Conservation (phyloP, 1,140 invertebrate species). For the Pygmarrhopalites habei region DNA sequence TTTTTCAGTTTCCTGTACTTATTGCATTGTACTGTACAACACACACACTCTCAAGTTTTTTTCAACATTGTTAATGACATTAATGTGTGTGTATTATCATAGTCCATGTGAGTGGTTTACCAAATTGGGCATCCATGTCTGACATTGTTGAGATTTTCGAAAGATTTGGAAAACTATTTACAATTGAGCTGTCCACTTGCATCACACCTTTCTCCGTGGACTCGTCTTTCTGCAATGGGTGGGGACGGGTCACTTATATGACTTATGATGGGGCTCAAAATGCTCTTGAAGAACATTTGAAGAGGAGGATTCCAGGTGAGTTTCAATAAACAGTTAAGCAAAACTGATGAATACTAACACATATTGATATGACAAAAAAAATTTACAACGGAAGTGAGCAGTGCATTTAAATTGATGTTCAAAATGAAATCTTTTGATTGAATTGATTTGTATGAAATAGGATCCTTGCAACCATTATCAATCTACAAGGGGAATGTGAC, state of each 20-base stretch:
- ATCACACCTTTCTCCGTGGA: neutral
- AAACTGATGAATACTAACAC: too few relatives aligned
- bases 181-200: conserved; percentile 28
- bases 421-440: too few relatives aligned
- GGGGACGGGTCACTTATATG: conserved; percentile 29
- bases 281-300: conserved; percentile 25
- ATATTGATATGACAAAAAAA: too few relatives aligned
- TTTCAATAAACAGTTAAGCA: conserved; percentile 1
- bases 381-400: too few relatives aligned
- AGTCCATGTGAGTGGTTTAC: conserved; percentile 33
- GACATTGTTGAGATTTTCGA: conserved; percentile 28
- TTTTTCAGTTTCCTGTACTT: too few relatives aligned
- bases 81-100: too few relatives aligned
- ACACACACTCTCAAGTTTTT: too few relatives aligned
- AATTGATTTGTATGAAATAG: too few relatives aligned
- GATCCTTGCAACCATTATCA: conserved; percentile 23
- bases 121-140: conserved; percentile 31
- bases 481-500: conserved; percentile 36
- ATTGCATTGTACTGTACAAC: too few relatives aligned
- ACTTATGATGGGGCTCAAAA: conserved; percentile 31
- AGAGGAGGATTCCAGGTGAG: conserved; percentile 25
- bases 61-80: too few relatives aligned
- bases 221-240: conserved; percentile 24
- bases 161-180: conserved; percentile 33
- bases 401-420: too few relatives aligned